Conservation (phyloP, 2,113 vertebrate species). For the Sialia sialis region DNA sequence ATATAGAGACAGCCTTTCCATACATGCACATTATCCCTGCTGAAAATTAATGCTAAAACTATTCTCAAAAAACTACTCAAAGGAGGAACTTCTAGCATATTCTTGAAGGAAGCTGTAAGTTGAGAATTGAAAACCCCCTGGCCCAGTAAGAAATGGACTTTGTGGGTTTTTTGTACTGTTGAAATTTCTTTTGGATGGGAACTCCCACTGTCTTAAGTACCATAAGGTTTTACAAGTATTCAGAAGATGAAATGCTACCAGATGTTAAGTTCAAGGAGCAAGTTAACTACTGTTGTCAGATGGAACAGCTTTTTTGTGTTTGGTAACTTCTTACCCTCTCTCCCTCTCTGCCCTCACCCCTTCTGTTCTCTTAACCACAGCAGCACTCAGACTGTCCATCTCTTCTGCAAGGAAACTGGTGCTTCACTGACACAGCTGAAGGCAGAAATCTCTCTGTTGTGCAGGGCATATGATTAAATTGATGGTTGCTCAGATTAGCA, state of each 20-base stretch:
- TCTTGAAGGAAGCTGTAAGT: neutral
- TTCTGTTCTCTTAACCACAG: neutral
- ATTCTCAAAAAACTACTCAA: neutral
- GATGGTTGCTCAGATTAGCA: neutral
- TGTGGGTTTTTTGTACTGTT: slow-evolving; percentile 68
- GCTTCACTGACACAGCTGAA: neutral
- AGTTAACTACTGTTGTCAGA: slow-evolving; percentile 59
- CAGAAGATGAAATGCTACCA: slow-evolving; percentile 75
- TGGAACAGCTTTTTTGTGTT: slow-evolving; percentile 2
- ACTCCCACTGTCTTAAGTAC: slow-evolving; percentile 64
- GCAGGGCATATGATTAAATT: neutral
- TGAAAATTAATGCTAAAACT: slow-evolving; percentile 27
- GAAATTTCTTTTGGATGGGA: slow-evolving; percentile 64
- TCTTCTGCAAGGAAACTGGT: neutral
- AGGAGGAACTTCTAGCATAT: neutral
- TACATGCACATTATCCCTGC: neutral
- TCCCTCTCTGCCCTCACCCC: neutral
- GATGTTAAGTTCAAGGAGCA: slow-evolving; percentile 69
- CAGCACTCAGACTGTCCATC: neutral
- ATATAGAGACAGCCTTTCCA: neutral
- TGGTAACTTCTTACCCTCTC: neutral
- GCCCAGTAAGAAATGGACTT: slow-evolving; percentile 55
- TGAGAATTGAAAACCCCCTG: slow-evolving; percentile 46
- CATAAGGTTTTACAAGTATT: slow-evolving; percentile 72
- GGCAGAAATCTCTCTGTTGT: neutral